Conservation (phyloP, 1,140 invertebrate genomes). For the Penaeus vannamei region DNA sequence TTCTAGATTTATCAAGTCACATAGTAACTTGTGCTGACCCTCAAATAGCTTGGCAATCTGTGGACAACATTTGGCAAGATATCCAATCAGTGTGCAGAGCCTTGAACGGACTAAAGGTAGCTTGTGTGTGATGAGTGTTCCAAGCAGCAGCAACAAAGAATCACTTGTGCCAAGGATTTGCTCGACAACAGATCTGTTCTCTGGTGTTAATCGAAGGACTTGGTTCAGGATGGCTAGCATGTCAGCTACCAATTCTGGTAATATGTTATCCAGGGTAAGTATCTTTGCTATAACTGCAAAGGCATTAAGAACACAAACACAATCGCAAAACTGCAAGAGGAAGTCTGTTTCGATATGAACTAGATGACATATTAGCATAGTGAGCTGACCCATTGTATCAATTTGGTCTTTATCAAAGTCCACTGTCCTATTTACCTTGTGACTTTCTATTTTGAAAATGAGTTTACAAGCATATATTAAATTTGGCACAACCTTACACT, state of each 20-base stretch:
- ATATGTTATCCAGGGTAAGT: conserved; percentile 76
- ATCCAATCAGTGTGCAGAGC: conserved; percentile 59
- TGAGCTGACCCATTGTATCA: conserved; percentile 78
- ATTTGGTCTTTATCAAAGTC: conserved; percentile 75
- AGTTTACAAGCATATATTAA: conserved; percentile 70
- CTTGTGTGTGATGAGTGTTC: conserved; percentile 61
- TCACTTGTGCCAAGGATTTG: conserved; percentile 74
- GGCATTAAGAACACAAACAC: conserved; percentile 79
- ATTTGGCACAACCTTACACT: conserved; percentile 70
- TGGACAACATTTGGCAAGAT: conserved; percentile 60
- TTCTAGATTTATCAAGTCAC: conserved; percentile 67
- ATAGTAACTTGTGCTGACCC: conserved; percentile 64
- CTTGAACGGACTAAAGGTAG: conserved; percentile 57
- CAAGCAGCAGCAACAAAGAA: conserved; percentile 51
- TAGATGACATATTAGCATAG: conserved; percentile 81
- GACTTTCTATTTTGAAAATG: conserved; percentile 66
- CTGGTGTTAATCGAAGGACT: conserved; percentile 81
- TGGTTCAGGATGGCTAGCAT: conserved; percentile 82
- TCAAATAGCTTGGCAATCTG: conserved; percentile 45
- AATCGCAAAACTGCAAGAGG: conserved; percentile 84
- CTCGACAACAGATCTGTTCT: conserved; percentile 83
- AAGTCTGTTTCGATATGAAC: conserved; percentile 81
- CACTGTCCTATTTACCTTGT: conserved; percentile 52
- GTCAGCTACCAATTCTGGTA: conserved; percentile 77
- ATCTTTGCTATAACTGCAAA: conserved; percentile 73